Evolutionary conservation across 2,888 invertebrate species (phyloP).

Genomic region (Perithous albicinctus): DNA sequence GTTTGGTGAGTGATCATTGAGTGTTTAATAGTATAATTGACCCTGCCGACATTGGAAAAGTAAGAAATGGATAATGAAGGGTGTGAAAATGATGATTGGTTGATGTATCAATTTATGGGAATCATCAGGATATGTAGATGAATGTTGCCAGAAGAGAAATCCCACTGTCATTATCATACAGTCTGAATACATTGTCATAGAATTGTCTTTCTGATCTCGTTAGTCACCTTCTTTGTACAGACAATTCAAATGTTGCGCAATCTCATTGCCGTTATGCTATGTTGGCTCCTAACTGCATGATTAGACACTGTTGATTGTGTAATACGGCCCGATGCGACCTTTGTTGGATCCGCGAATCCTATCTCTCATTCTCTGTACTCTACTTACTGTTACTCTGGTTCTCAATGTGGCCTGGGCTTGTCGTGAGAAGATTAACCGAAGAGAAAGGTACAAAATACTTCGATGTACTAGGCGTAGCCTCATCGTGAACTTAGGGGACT

Average conservation of each 20-base stretch:
- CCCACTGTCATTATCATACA: background rate
- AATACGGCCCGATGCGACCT: conserved; percentile 71
- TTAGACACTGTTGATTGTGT: conserved; percentile 67
- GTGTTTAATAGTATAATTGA: background rate
- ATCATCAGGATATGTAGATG: background rate
- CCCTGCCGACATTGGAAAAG: conserved; percentile 7
- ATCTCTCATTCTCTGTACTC: conserved; percentile 70
- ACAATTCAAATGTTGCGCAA: conserved; percentile 59
- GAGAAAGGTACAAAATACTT: conserved; percentile 60
- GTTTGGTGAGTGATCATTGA: conserved; percentile 78
- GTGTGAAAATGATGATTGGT: background rate
- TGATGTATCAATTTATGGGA: background rate
- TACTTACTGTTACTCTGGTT: conserved; percentile 54
- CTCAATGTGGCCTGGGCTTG: conserved; percentile 47
- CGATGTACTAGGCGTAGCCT: conserved; percentile 39
- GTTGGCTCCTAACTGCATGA: conserved; percentile 55
- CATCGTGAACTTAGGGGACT: conserved; percentile 4
- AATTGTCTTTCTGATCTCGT: conserved; percentile 52
- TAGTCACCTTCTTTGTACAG: conserved; percentile 40
- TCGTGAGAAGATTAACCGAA: conserved; percentile 66
- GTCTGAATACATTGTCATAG: background rate
- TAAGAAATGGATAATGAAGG: conserved; percentile 21
- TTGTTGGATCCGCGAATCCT: conserved; percentile 67
- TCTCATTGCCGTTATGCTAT: conserved; percentile 41
- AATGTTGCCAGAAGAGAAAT: background rate